phyloP scores from a whole-genome alignment of 2,113 vertebrate genomes.

The Paraplagusia blochii region DNA sequence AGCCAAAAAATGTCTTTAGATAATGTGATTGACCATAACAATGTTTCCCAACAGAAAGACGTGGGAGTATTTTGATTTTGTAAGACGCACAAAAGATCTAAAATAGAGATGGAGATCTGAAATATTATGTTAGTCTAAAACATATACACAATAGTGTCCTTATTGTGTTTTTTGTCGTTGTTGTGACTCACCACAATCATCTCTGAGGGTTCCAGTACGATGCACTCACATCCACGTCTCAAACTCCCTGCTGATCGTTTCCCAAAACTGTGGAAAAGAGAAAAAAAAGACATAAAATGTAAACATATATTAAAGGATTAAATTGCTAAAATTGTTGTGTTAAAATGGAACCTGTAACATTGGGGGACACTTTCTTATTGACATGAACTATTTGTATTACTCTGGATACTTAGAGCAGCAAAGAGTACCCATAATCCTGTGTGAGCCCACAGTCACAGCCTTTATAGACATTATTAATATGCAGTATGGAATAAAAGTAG shows the following conservation, averaged over 20 bases:
- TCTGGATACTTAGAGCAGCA: neutral
- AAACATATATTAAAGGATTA: neutral
- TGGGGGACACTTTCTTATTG: too few species aligned
- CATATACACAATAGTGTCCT: too few species aligned
- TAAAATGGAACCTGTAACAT: too few species aligned
- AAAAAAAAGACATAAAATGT: slow-evolving; percentile 2
- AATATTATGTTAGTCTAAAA: too few species aligned
- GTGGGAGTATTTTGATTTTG: too few species aligned
- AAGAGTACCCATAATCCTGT: neutral
- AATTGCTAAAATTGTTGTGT: too few species aligned
- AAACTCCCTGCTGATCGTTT: slow-evolving; percentile 96
- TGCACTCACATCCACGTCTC: slow-evolving; percentile 97
- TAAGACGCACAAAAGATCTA: too few species aligned
- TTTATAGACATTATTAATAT: slow-evolving; percentile 28
- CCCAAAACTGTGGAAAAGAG: slow-evolving; percentile 81
- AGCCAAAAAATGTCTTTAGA: too few species aligned
- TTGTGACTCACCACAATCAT: slow-evolving; percentile 94
- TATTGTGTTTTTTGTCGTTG: neutral
- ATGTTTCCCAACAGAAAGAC: too few species aligned
- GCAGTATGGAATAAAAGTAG: slow-evolving; percentile 36
- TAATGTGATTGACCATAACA: too few species aligned
- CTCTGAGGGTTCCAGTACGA: slow-evolving; percentile 98
- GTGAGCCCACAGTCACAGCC: neutral
- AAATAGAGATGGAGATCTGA: too few species aligned
- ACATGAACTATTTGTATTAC: neutral